Evolutionary conservation across 1,140 invertebrate species (phyloP).

Genomic region (Bombus pyrosoma): DNA sequence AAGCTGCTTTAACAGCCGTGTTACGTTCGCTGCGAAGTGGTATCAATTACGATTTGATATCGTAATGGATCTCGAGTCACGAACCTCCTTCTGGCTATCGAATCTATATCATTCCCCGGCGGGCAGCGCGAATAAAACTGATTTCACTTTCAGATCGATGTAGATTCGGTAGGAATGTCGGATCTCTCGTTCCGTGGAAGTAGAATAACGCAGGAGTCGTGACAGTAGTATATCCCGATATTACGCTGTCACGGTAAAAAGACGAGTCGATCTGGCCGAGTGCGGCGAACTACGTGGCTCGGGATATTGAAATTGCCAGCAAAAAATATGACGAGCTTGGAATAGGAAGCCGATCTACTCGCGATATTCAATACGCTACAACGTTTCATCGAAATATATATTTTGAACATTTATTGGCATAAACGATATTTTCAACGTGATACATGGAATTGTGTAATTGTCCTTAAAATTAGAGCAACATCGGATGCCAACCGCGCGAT

Average conservation of each 20-base stretch:
- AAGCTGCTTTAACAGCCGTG: constrained; percentile 29
- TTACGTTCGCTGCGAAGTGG: constrained; percentile 22
- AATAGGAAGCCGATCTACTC: neutral
- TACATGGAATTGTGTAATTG: neutral
- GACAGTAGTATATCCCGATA: constrained; percentile 10
- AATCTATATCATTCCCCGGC: neutral
- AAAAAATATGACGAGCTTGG: neutral
- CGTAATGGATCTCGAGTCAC: constrained; percentile 11
- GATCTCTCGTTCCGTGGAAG: no score
- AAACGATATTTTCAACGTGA: neutral
- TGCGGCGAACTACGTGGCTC: no score
- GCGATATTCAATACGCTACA: no score
- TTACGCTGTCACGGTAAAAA: neutral
- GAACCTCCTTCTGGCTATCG: neutral
- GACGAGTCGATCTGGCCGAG: neutral
- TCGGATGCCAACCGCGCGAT: neutral
- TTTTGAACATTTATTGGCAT: no score
- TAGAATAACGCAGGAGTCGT: neutral
- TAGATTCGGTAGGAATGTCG: neutral
- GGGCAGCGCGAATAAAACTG: neutral
- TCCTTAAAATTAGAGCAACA: neutral
- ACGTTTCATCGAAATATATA: neutral
- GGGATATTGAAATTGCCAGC: neutral
- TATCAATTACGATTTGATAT: constrained; percentile 53
- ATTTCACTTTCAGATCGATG: neutral